A percentile compares a stretch with the other conserved stretches of the same genome.
phyloP scores from a whole-genome alignment of 1,140 invertebrate species.

The Drosophila kurseongensis region DNA sequence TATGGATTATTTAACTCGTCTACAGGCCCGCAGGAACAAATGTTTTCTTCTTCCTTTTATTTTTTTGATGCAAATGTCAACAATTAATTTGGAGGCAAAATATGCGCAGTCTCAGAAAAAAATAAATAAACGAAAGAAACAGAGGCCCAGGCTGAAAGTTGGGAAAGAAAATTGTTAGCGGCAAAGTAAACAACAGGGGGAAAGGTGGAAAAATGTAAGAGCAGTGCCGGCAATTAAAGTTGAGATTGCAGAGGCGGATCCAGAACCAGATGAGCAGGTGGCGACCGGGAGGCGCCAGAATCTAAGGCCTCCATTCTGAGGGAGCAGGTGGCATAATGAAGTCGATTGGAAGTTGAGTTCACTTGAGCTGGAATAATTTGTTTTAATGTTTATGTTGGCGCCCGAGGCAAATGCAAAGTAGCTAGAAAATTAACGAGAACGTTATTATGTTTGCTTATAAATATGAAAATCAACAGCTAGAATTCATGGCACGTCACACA shows the following conservation, averaged over 20 bases:
- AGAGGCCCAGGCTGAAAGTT: constrained; percentile 9
- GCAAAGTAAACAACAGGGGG: constrained; percentile 28
- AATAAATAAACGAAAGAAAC: constrained; percentile 33
- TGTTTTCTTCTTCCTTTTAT: constrained; percentile 32
- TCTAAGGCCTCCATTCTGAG: constrained; percentile 2
- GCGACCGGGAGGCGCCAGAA: constrained; percentile 10
- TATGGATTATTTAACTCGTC: constrained; percentile 20
- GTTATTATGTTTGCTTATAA: constrained; percentile 26
- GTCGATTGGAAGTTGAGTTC: constrained; percentile 53
- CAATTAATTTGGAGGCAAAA: constrained; percentile 58
- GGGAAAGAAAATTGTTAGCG: constrained; percentile 22
- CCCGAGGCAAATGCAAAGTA: constrained; percentile 15
- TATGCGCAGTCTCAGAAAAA: constrained; percentile 55
- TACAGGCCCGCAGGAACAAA: constrained; percentile 32
- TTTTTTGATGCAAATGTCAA: constrained; percentile 54
- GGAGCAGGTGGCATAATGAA: constrained; percentile 50
- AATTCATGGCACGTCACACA: constrained; percentile 11
- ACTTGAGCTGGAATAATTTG: constrained; percentile 48
- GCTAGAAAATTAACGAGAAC: constrained; percentile 32
- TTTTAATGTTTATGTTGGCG: constrained; percentile 38
- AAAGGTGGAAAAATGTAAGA: constrained; percentile 13
- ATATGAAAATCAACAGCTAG: constrained; percentile 12
- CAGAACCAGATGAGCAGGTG: constrained; percentile 33
- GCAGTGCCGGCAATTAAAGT: constrained; percentile 39
- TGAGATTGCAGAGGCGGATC: constrained; percentile 16